phyloP scores from a whole-genome alignment of 2,888 invertebrate species.

The Vesta saturnalis region DNA sequence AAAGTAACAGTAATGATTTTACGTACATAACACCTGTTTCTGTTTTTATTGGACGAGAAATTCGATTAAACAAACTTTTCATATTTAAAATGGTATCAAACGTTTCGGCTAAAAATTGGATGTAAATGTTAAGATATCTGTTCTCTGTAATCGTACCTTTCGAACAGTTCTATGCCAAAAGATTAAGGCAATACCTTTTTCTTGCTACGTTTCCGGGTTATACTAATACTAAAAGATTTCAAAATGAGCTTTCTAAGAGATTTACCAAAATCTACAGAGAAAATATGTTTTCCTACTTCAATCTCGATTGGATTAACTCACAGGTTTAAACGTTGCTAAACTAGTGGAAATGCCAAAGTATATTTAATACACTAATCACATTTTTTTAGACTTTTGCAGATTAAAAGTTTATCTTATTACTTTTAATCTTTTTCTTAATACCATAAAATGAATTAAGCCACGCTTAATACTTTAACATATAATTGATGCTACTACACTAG shows the following conservation, averaged over 20 bases:
- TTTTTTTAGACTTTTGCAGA: too few species aligned
- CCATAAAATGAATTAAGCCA: too few species aligned
- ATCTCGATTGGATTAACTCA: not conserved
- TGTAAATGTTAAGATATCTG: not conserved
- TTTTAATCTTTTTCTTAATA: too few species aligned
- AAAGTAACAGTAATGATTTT: not conserved
- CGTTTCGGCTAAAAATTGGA: not conserved
- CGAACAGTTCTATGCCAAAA: conserved; percentile 2
- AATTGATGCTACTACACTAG: too few species aligned
- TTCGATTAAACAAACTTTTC: too few species aligned
- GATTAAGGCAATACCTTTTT: not conserved
- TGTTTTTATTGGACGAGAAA: not conserved
- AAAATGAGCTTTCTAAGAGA: not conserved
- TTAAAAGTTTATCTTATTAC: too few species aligned
- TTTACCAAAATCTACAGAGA: conserved; percentile 1
- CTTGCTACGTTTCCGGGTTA: not conserved
- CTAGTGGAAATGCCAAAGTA: not conserved
- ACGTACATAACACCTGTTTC: not conserved
- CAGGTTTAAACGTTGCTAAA: not conserved
- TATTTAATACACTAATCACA: not conserved
- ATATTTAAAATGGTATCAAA: not conserved
- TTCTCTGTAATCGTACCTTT: not conserved
- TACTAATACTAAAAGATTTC: not conserved
- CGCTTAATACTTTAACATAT: too few species aligned
- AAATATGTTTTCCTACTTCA: conserved; percentile 1